Conservation (phyloP, 2,113 vertebrate species). For the Mustela lutreola region DNA sequence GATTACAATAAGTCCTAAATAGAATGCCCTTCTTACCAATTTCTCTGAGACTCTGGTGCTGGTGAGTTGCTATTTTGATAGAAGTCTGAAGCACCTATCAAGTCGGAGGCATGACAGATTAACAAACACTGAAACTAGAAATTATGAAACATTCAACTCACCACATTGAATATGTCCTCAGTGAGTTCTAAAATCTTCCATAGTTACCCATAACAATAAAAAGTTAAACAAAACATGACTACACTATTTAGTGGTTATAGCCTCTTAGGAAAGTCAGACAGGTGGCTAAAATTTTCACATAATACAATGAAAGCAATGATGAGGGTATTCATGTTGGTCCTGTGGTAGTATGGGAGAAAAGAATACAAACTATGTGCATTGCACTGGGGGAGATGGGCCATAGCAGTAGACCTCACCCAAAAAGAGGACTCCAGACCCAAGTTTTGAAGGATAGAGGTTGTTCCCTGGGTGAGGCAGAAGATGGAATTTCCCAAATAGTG, state of each 20-base stretch:
- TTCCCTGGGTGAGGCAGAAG: neutral
- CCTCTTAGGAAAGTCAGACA: neutral
- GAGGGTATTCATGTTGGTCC: neutral
- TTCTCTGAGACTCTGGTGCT: neutral
- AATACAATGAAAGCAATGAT: neutral
- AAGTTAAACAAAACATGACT: neutral
- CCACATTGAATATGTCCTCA: neutral
- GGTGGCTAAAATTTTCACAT: neutral
- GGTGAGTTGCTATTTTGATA: neutral
- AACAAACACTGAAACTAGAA: neutral
- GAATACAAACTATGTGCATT: neutral
- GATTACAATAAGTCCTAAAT: neutral
- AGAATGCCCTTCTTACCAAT: neutral
- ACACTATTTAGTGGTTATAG: neutral
- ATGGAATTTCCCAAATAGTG: neutral
- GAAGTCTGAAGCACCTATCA: neutral
- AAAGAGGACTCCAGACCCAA: neutral
- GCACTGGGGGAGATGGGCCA: neutral
- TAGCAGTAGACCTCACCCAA: neutral
- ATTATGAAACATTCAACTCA: neutral
- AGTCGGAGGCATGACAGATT: neutral
- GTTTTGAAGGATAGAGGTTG: neutral
- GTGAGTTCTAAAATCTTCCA: neutral
- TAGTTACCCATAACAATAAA: neutral
- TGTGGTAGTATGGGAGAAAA: neutral